phyloP scores from a whole-genome alignment of 2,113 vertebrate species.

The Henicopernis longicauda region DNA sequence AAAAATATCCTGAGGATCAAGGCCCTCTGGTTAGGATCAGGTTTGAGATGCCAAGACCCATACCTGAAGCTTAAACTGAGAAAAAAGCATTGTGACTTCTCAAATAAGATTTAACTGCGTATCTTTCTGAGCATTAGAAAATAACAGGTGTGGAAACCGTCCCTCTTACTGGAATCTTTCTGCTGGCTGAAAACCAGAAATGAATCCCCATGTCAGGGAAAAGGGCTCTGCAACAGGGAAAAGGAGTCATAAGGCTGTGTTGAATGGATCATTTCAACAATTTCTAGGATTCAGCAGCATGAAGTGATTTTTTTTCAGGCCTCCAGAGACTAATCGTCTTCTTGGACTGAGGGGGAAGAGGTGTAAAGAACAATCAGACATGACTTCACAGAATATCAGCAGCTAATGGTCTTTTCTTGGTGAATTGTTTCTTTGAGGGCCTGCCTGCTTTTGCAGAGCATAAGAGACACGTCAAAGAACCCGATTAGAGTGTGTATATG shows the following conservation, averaged over 20 bases:
- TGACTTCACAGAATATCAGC: background rate
- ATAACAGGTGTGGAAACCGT: background rate
- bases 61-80: background rate
- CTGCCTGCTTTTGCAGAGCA: background rate
- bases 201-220: background rate
- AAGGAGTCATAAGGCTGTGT: background rate
- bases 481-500: rapidly evolving
- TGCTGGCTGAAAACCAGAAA: background rate
- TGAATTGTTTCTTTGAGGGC: background rate
- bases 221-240: background rate
- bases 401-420: background rate
- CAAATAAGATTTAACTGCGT: background rate
- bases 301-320: background rate
- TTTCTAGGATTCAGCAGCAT: background rate
- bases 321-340: background rate
- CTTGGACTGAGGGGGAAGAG: background rate
- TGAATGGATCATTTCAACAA: background rate
- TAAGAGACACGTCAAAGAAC: background rate
- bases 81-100: background rate
- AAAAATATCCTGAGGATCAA: background rate
- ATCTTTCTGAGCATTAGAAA: background rate
- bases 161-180: background rate
- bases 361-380: background rate
- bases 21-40: background rate
- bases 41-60: background rate